phyloP scores from a whole-genome alignment of 2,888 invertebrate genomes.

The Priapulus caudatus region DNA sequence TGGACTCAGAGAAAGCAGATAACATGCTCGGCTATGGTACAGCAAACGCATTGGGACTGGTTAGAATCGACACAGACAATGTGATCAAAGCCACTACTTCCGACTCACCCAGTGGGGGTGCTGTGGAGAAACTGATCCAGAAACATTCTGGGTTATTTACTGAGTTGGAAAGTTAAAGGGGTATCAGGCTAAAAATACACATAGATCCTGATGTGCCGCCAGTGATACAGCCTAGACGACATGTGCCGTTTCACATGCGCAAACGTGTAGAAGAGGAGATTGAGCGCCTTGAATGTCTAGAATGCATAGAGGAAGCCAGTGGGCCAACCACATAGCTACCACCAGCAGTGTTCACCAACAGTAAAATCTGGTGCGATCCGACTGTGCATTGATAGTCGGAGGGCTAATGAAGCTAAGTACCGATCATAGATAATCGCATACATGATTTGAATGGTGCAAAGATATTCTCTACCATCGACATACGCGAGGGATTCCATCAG shows the following conservation, averaged over 20 bases:
- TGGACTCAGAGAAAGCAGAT: neutral
- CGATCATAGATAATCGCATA: neutral
- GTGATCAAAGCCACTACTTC: neutral
- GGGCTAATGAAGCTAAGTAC: no score
- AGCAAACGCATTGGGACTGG: slow-evolving; percentile 1
- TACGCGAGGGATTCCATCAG: neutral
- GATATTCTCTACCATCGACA: neutral
- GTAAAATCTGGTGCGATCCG: no score
- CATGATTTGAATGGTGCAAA: neutral
- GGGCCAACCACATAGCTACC: no score
- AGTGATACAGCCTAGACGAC: neutral
- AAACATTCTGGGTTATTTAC: neutral
- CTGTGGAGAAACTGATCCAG: no score
- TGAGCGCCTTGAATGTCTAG: no score
- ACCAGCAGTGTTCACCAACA: no score
- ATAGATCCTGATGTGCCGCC: neutral
- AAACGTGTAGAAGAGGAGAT: no score
- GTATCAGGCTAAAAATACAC: neutral
- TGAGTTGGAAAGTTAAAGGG: neutral
- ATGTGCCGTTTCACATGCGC: no score
- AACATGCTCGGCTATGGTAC: neutral
- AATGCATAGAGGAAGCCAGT: no score
- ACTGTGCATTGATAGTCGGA: no score
- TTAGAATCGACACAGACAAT: neutral
- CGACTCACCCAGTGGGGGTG: no score